phyloP scores from a whole-genome alignment of 2,113 vertebrate genomes.

The Morone saxatilis region DNA sequence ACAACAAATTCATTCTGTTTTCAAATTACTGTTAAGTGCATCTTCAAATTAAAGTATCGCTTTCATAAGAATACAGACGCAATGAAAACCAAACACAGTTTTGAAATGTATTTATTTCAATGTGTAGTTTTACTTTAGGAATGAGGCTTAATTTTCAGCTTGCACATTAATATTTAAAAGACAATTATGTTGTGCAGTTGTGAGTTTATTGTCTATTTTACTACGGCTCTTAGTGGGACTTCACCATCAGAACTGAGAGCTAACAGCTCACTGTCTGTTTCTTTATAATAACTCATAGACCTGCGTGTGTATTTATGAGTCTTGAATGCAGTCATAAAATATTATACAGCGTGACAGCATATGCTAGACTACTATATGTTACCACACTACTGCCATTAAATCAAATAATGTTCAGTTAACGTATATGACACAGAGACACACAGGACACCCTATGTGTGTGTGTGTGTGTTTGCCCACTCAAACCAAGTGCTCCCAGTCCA shows the following conservation, averaged over 20 bases:
- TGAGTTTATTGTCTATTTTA: slow-evolving; percentile 29
- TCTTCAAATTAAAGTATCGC: neutral
- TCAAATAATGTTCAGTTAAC: slow-evolving; percentile 25
- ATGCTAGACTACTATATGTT: neutral
- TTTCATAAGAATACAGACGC: slow-evolving; percentile 1
- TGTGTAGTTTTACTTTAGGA: neutral
- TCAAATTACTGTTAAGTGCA: neutral
- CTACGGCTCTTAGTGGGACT: neutral
- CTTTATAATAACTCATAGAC: slow-evolving; percentile 19
- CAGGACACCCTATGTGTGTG: slow-evolving; percentile 14
- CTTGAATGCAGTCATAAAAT: slow-evolving; percentile 18
- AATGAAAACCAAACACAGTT: neutral
- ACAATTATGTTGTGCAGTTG: neutral
- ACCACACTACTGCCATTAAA: slow-evolving; percentile 3
- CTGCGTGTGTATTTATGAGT: neutral
- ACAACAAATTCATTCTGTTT: neutral
- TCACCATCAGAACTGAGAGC: neutral
- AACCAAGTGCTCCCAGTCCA: slow-evolving; percentile 48
- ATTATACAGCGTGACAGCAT: neutral
- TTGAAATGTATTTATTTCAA: neutral
- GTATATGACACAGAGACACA: slow-evolving; percentile 15
- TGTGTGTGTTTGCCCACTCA: slow-evolving; percentile 28
- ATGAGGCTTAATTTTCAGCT: neutral
- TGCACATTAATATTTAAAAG: slow-evolving; percentile 19
- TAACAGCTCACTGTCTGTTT: neutral